A percentile compares a stretch with the other conserved stretches of the same genome.
These are phyloP conservation scores for Cactoblastis cactorum DNA, from an alignment of 2,888 invertebrate genomes.

Conservation along the genomic window DNA sequence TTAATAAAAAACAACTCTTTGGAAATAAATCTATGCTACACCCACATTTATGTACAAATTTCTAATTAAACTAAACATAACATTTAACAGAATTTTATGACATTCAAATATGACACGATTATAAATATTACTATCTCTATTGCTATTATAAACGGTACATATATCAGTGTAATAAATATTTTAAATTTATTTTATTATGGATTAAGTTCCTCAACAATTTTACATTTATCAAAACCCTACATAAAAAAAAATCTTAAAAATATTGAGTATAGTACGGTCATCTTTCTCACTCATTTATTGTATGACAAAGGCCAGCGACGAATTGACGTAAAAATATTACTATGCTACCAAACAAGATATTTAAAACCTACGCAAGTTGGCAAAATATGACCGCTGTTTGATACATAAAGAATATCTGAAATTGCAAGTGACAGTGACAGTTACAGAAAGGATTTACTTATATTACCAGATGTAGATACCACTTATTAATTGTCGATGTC, in stretches of 20 bases:
- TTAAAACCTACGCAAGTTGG: no score
- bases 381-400: no score
- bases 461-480: no score
- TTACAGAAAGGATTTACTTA: no score
- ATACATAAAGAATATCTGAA: no score
- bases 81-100: neutral
- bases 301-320: neutral
- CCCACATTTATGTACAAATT: slow-evolving; percentile 21
- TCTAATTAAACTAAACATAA: slow-evolving; percentile 11
- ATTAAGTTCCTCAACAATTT: neutral
- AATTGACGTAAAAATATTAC: neutral
- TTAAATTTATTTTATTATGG: neutral
- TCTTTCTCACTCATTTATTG: neutral
- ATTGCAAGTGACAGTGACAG: no score
- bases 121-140: neutral
- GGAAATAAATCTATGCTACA: slow-evolving; percentile 24
- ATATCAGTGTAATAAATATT: neutral
- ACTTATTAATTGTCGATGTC: no score
- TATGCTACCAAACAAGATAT: no score
- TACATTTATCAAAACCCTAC: neutral
- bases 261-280: neutral
- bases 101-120: neutral
- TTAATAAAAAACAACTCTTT: slow-evolving; percentile 26
- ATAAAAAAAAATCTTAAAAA: neutral
- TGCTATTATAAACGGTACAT: neutral